Conservation (phyloP, 2,797 vertebrate species). For the Betta splendens region DNA sequence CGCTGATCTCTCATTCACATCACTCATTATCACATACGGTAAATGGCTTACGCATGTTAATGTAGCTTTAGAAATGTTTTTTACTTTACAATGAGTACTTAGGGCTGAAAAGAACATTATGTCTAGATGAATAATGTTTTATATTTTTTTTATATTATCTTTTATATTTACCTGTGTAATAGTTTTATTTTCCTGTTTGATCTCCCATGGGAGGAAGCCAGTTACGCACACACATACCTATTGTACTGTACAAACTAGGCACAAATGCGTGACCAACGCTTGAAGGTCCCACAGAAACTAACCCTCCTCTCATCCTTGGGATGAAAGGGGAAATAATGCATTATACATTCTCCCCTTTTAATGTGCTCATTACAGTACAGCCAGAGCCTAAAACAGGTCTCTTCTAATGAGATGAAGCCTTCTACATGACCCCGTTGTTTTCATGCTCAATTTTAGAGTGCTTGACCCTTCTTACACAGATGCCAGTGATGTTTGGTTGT, state of each 20-base stretch:
- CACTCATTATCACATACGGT: conserved; percentile 51
- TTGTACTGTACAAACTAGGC: too few relatives aligned
- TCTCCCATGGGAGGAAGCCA: conserved; percentile 15
- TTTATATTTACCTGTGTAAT: conserved; percentile 4
- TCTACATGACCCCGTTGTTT: conserved; percentile 38
- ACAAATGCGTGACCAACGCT: conserved; percentile 64
- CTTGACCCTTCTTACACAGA: conserved; percentile 3
- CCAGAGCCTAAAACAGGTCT: conserved; percentile 57
- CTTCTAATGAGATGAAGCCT: conserved; percentile 53
- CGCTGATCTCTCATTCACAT: conserved; percentile 54
- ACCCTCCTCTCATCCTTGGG: conserved; percentile 60
- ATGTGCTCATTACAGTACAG: conserved; percentile 66
- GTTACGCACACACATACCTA: conserved; percentile 5
- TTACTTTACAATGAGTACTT: neutral
- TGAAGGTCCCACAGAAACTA: conserved; percentile 75
- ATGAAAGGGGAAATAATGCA: conserved; percentile 69
- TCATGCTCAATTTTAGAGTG: conserved; percentile 17
- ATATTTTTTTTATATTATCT: too few relatives aligned
- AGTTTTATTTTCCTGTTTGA: conserved; percentile 7
- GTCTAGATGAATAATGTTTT: neutral
- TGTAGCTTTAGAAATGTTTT: conserved; percentile 20
- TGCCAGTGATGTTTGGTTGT: conserved; percentile 2
- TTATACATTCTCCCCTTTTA: conserved; percentile 64
- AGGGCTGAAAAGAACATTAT: neutral
- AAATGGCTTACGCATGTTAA: conserved; percentile 35